Evolutionary conservation across 53 echinoderm and acorn worm genomes (phyloP).

Genomic region (Patiria pectinifera): DNA sequence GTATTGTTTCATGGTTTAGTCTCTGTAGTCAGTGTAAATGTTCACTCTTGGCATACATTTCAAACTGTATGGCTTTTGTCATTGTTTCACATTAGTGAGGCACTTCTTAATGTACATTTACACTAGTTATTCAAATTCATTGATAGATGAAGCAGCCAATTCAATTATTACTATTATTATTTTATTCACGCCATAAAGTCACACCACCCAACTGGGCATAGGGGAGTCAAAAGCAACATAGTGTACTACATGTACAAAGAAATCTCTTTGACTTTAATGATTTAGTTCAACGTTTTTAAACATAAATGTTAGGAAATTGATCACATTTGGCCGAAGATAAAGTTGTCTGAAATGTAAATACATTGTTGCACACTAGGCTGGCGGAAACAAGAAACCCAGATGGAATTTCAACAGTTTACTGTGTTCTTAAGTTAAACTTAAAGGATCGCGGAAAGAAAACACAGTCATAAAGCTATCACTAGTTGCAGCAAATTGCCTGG

Average conservation of each 20-base stretch:
- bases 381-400: neutral
- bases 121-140: no score
- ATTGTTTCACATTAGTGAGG: no score
- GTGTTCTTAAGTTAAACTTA: neutral
- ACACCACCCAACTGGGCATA: no score
- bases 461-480: slow-evolving; percentile 22
- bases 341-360: neutral
- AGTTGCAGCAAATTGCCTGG: neutral
- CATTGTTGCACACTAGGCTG: neutral
- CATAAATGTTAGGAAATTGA: neutral
- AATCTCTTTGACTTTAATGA: no score
- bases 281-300: no score
- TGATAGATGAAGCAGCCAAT: no score
- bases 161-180: no score
- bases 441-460: neutral
- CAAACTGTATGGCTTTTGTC: no score
- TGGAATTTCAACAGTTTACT: neutral
- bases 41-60: neutral
- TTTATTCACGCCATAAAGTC: no score
- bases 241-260: no score
- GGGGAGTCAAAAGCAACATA: no score
- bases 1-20: neutral
- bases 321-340: neutral
- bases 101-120: no score
- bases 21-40: neutral